Evolutionary conservation across 2,797 vertebrate species (phyloP).

Genomic region (Sus cebifrons): DNA sequence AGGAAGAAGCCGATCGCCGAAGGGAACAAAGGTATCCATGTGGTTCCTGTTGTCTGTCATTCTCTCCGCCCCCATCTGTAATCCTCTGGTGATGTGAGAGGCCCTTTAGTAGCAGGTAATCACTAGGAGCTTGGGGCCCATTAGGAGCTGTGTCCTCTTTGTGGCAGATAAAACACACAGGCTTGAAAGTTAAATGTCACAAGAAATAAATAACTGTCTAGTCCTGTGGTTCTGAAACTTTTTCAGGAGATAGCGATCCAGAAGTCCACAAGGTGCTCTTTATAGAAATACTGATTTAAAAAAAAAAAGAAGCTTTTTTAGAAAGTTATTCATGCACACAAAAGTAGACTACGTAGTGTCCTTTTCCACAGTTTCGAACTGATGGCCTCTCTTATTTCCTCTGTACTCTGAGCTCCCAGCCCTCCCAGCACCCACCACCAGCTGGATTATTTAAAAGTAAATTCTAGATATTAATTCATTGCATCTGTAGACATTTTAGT

Average conservation of each 20-base stretch:
- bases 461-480: background rate
- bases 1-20: conserved; percentile 90
- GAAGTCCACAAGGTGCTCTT: background rate
- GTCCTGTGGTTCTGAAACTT: background rate
- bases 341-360: background rate
- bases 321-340: background rate
- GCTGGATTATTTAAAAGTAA: background rate
- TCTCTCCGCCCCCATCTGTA: background rate
- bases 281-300: background rate
- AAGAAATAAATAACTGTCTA: background rate
- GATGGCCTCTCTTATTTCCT: background rate
- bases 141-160: background rate
- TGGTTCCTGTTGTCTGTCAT: background rate
- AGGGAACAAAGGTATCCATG: conserved; percentile 90
- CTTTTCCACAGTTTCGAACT: background rate
- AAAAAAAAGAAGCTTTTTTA: background rate
- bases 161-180: background rate
- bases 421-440: background rate
- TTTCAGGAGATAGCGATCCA: background rate
- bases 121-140: background rate
- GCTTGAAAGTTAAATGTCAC: background rate
- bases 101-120: background rate
- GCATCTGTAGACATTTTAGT: background rate
- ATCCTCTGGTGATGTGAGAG: rapidly evolving
- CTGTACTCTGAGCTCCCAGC: background rate